Conservation (phyloP, 1,140 invertebrate species). For the Drosophila baimaii region DNA sequence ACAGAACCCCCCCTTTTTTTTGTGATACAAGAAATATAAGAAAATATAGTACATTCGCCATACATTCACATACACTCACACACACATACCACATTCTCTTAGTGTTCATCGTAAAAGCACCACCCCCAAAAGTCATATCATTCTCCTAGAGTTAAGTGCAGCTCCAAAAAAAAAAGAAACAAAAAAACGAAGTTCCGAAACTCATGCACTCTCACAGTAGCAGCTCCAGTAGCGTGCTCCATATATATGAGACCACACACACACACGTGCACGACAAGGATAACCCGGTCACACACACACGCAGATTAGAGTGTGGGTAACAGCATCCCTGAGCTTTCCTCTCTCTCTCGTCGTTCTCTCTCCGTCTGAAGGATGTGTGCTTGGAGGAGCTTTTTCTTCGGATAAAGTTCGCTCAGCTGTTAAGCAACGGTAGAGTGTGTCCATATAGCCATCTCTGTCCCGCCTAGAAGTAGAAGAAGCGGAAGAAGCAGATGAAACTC, state of each 20-base stretch:
- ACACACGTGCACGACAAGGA: constrained; percentile 40
- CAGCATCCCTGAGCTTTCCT: constrained; percentile 40
- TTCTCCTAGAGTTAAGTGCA: constrained; percentile 50
- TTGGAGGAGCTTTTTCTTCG: constrained; percentile 27
- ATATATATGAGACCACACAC: constrained; percentile 43
- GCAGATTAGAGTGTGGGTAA: constrained; percentile 35
- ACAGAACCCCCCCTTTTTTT: constrained; percentile 22
- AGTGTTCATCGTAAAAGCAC: constrained; percentile 27
- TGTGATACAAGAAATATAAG: constrained; percentile 30
- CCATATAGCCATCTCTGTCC: constrained; percentile 32
- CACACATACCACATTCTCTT: constrained; percentile 23
- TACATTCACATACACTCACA: constrained; percentile 11
- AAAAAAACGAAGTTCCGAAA: constrained; percentile 16
- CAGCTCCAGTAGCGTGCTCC: constrained; percentile 36
- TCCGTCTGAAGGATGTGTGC: constrained; percentile 15
- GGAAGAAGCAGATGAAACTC: constrained; percentile 4
- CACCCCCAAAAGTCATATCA: constrained; percentile 33
- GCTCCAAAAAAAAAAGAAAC: constrained; percentile 9
- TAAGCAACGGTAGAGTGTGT: constrained; percentile 14
- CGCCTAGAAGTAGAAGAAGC: constrained; percentile 8
- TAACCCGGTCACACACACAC: constrained; percentile 60
- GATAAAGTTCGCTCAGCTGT: constrained; percentile 48
- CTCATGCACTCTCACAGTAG: constrained; percentile 35
- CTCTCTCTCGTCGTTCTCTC: constrained; percentile 16
- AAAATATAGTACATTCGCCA: constrained; percentile 45